Base-by-base conservation (phyloP, 1,140 invertebrate genomes). In the Yoshiicerus persimilis region DNA sequence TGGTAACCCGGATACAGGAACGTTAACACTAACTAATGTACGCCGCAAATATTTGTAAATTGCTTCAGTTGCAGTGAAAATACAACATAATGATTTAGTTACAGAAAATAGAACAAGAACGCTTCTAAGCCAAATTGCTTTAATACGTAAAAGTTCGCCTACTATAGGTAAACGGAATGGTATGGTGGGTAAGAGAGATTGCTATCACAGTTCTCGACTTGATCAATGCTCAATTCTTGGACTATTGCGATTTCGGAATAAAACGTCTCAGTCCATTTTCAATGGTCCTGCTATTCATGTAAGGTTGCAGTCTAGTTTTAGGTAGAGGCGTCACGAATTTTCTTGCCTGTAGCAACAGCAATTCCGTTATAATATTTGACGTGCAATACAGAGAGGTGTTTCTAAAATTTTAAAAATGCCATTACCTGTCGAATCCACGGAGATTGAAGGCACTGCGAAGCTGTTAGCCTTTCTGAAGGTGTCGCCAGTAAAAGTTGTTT, bases 401-500 rank as follows among this genome's bases (percentile, higher is more conserved):
- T 75, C 38, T 70, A 16, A 27, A 34, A 34, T 30, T 25, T 20
- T 83, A 23, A 64, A 25, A 23, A 77, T 36, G 9, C 8, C 64
- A 70, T n/a, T 87, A 88, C 90, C 30, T 89, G 86, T 56, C 86
- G 83, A 39, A 90, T 89, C 95, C 95, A 96, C 6, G 93, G 88
- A 70, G 94, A 94, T 86, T 93, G 90, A 38, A 95, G 92, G 39
- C 94, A 94, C 32, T 93, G 92, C 27, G 93, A 92, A 47, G 95
- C 94, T 41, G 91, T 92, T 4, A 93, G 92, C 23, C 95, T 92
- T 77, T 94, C 93, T 16, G 93, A 93, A 20, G 94, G 94, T 64
- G 93, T 92, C 23, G 95, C 92, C n/a, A 95, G 93, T 1, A 97
- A 92, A 84, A 97, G 92, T 80, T 92, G 93, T 38, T 93, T 92